Percentiles rank a stretch among this genome's conserved stretches.
Conservation (phyloP, 2,113 vertebrate genomes). For the Muscicapa adusta region DNA sequence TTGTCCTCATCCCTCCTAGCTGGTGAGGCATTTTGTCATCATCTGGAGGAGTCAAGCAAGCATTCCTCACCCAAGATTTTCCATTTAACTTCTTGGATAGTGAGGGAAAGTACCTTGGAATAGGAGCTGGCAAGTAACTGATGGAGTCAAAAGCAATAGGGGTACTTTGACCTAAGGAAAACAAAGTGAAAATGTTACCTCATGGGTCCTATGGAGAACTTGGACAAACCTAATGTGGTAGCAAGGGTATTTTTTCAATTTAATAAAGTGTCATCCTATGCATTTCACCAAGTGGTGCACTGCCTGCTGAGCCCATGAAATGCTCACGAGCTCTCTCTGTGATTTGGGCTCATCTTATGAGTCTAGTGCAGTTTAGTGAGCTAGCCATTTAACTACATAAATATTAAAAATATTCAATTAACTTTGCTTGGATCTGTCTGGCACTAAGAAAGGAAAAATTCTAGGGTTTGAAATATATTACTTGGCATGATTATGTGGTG, state of each 20-base stretch:
- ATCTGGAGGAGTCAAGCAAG: neutral
- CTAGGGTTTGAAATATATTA: slow-evolving; percentile 26
- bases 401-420: slow-evolving; percentile 38
- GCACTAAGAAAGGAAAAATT: slow-evolving; percentile 12
- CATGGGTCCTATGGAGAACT: neutral
- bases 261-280: neutral
- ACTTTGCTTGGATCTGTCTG: slow-evolving; percentile 23
- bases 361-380: neutral
- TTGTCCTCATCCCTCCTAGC: neutral
- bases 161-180: neutral
- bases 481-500: slow-evolving; percentile 35
- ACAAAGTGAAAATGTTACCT: neutral
- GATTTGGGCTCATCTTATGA: neutral
- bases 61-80: neutral
- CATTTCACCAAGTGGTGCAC: neutral
- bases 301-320: neutral
- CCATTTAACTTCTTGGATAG: neutral
- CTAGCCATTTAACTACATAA: slow-evolving; percentile 12
- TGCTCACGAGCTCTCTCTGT: neutral
- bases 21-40: neutral
- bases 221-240: neutral
- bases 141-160: neutral
- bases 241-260: neutral
- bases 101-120: neutral
- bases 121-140: neutral